These are phyloP conservation scores for Rhagonycha lutea DNA, from an alignment of 2,888 invertebrate species.

Conservation along the genomic window DNA sequence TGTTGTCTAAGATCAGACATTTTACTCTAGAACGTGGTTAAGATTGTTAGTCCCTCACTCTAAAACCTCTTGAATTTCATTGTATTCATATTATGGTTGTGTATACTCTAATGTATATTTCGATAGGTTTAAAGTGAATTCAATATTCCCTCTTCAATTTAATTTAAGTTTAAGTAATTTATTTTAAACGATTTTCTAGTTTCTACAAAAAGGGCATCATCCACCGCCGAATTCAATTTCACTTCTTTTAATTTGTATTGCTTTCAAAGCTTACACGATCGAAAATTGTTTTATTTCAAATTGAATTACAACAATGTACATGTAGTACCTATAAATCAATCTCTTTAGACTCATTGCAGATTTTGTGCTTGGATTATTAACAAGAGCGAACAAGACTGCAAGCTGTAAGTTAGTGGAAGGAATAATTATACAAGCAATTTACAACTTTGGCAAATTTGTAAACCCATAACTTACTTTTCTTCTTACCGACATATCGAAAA, in stretches of 20 bases:
- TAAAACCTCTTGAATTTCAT: slow-evolving; percentile 10
- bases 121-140: not conserved
- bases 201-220: not conserved
- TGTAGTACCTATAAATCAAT: not conserved
- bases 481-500: not conserved
- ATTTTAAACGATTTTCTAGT: not conserved
- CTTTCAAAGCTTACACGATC: not conserved
- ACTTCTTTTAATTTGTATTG: not conserved
- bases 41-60: slow-evolving; percentile 18
- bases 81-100: slow-evolving; percentile 3
- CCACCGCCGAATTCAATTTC: not conserved
- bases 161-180: not conserved
- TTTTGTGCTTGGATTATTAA: not conserved
- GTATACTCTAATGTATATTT: not conserved
- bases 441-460: not conserved
- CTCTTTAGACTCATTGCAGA: not conserved
- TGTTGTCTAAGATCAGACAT: slow-evolving; percentile 21
- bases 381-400: not conserved
- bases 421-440: not conserved
- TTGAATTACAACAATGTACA: not conserved
- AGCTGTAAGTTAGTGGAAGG: not conserved
- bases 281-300: not conserved
- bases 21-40: slow-evolving; percentile 16
- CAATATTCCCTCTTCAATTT: not conserved
- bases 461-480: not conserved